Evolutionary conservation across 2,113 vertebrate genomes (phyloP).

Genomic region (Pipra filicauda): DNA sequence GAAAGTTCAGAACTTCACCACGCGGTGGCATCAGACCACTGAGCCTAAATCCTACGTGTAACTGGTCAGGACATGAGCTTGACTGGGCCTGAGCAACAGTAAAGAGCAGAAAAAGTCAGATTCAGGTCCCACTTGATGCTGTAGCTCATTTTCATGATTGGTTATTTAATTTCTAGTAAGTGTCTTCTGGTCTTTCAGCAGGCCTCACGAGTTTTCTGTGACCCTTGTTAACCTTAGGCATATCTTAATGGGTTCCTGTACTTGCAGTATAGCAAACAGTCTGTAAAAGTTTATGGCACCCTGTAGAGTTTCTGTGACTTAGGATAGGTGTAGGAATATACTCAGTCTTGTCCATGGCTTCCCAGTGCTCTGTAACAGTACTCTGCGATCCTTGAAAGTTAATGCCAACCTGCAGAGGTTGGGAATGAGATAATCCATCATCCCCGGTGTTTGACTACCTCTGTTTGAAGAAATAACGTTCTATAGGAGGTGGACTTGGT

Average conservation of each 20-base stretch:
- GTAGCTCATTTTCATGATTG: background rate
- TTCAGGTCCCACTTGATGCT: background rate
- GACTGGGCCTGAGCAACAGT: background rate
- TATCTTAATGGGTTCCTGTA: background rate
- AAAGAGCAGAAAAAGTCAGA: background rate
- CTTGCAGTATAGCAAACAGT: background rate
- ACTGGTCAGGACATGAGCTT: background rate
- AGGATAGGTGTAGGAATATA: background rate
- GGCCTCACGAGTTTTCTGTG: background rate
- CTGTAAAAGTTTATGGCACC: background rate
- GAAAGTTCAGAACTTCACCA: background rate
- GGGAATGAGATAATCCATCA: background rate
- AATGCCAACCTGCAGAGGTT: background rate
- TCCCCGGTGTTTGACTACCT: background rate
- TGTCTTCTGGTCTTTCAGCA: background rate
- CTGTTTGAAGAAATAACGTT: background rate
- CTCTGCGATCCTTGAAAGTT: background rate
- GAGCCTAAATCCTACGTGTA: background rate
- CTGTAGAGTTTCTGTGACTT: background rate
- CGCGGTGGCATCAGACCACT: constrained; percentile 38
- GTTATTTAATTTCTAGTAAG: background rate
- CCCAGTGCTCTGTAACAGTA: background rate
- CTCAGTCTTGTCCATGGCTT: background rate
- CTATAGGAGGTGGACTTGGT: background rate
- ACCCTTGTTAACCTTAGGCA: background rate